phyloP scores from a whole-genome alignment of 2,888 invertebrate genomes.

The Blera fallax region DNA sequence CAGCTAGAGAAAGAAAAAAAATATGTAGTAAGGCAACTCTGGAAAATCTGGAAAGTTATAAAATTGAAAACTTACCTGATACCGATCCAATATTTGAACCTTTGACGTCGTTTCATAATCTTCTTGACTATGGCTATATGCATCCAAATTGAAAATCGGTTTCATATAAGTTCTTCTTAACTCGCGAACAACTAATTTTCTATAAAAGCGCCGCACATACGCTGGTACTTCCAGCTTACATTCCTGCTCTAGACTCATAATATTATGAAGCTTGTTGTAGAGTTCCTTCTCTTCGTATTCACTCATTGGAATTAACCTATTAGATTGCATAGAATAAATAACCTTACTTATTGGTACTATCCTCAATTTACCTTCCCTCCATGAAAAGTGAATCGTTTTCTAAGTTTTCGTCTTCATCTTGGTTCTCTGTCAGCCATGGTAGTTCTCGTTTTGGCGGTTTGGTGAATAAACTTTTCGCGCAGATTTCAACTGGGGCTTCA shows the following conservation, averaged over 20 bases:
- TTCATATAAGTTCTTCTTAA: slow-evolving; percentile 84
- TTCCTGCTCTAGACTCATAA: slow-evolving; percentile 76
- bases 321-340: not conserved
- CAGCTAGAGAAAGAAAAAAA: slow-evolving; percentile 70
- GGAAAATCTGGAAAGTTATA: not conserved
- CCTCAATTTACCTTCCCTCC: slow-evolving; percentile 52
- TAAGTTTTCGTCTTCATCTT: slow-evolving; percentile 34
- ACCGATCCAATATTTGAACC: slow-evolving; percentile 79
- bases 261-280: slow-evolving; percentile 76
- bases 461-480: slow-evolving; percentile 80
- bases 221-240: slow-evolving; percentile 77
- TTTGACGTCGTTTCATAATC: slow-evolving; percentile 19
- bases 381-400: slow-evolving; percentile 52
- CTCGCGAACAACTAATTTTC: slow-evolving; percentile 84
- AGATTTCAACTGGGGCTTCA: slow-evolving; percentile 70
- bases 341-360: not conserved
- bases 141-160: slow-evolving; percentile 84
- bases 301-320: slow-evolving; percentile 77
- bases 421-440: slow-evolving; percentile 82
- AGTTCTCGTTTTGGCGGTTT: slow-evolving; percentile 79
- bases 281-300: slow-evolving; percentile 79
- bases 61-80: slow-evolving; percentile 73
- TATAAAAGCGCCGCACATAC: slow-evolving; percentile 82
- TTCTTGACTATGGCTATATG: slow-evolving; percentile 71
- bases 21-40: not conserved